phyloP scores from a whole-genome alignment of 2,113 vertebrate genomes.

The Nyctereutes procyonoides region DNA sequence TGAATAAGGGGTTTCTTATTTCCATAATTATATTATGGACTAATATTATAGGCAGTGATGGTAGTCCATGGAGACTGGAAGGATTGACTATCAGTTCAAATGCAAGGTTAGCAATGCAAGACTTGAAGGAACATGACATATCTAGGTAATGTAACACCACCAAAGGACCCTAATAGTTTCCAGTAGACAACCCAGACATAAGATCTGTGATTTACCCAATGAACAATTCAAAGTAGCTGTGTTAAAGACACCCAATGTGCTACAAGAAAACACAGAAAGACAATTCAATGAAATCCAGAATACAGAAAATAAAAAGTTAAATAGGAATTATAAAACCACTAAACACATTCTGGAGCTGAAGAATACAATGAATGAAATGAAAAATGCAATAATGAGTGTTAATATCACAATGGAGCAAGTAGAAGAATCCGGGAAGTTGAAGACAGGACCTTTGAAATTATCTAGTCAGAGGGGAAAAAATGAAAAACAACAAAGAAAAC shows the following conservation, averaged over 20 bases:
- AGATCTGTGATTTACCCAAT: neutral
- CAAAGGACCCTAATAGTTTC: neutral
- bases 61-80: neutral
- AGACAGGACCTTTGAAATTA: neutral
- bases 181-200: neutral
- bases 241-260: neutral
- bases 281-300: neutral
- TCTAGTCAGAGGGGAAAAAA: neutral
- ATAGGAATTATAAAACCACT: neutral
- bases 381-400: neutral
- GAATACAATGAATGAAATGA: neutral
- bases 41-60: neutral
- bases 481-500: neutral
- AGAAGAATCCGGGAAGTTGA: neutral
- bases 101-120: neutral
- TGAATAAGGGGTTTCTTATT: neutral
- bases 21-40: neutral
- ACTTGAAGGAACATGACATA: neutral
- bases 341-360: neutral
- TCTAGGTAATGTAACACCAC: neutral
- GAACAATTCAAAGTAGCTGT: neutral
- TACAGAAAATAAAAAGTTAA: neutral
- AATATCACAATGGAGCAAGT: neutral
- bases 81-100: neutral
- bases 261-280: neutral